phyloP scores from a whole-genome alignment of 2,888 invertebrate genomes.

The Nymphalis c-album region DNA sequence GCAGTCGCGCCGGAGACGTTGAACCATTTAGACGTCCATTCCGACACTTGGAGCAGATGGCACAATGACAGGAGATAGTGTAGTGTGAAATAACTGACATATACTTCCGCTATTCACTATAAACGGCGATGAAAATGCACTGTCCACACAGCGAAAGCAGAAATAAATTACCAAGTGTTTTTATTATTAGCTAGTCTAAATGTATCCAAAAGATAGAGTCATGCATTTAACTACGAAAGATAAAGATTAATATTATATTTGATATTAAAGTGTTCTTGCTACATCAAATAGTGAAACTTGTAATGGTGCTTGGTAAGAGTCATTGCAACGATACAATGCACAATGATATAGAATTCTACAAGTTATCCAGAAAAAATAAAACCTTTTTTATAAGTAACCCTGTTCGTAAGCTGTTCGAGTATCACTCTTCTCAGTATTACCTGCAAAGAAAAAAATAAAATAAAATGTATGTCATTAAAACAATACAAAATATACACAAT shows the following conservation, averaged over 20 bases:
- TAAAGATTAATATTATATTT: neutral
- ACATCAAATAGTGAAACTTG: neutral
- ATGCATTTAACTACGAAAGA: neutral
- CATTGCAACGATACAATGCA: neutral
- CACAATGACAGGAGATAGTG: constrained; percentile 25
- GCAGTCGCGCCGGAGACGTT: constrained; percentile 65
- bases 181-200: neutral
- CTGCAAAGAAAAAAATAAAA: neutral
- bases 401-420: neutral
- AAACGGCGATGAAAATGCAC: neutral
- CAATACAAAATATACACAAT: no score
- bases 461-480: neutral
- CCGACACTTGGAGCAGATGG: constrained; percentile 34
- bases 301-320: constrained; percentile 1
- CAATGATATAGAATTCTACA: neutral
- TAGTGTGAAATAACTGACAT: constrained; percentile 2
- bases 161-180: constrained; percentile 2
- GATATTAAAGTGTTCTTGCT: constrained; percentile 2
- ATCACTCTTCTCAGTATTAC: neutral
- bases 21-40: constrained; percentile 46
- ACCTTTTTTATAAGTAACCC: neutral
- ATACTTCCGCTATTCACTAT: neutral
- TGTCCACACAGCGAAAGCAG: neutral
- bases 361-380: neutral
- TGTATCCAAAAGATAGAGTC: neutral